Conservation (phyloP, 2,888 invertebrate genomes). For the Drosophila planitibia region DNA sequence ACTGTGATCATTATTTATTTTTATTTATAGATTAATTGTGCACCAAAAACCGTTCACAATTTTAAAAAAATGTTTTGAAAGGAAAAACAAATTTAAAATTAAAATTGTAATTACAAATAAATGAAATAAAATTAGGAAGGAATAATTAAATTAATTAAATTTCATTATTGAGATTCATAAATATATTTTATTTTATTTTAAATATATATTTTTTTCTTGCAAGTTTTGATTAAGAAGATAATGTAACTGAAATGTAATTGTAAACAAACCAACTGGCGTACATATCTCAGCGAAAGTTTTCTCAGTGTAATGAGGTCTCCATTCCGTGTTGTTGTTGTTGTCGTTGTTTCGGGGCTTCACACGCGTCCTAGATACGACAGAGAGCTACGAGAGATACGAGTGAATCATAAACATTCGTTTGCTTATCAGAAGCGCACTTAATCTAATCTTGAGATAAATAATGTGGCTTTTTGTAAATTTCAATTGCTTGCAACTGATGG, state of each 20-base stretch:
- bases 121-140: neutral
- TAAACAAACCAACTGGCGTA: too few relatives aligned
- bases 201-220: neutral
- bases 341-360: conserved; percentile 15
- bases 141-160: neutral
- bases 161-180: neutral
- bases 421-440: conserved; percentile 62
- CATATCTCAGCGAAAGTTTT: neutral
- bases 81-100: too few relatives aligned
- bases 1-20: neutral
- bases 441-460: conserved; percentile 80
- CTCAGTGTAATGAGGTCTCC: conserved; percentile 5
- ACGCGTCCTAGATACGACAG: conserved; percentile 45
- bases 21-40: neutral
- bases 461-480: conserved; percentile 76
- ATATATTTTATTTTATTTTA: neutral
- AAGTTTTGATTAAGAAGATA: neutral
- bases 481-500: conserved; percentile 58
- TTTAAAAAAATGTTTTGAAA: neutral
- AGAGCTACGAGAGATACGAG: conserved; percentile 20
- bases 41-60: neutral
- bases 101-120: neutral
- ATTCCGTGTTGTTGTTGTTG: neutral
- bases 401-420: conserved; percentile 43
- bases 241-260: neutral